phyloP scores from a whole-genome alignment of 2,797 vertebrate species.

The Melanogrammus aeglefinus region DNA sequence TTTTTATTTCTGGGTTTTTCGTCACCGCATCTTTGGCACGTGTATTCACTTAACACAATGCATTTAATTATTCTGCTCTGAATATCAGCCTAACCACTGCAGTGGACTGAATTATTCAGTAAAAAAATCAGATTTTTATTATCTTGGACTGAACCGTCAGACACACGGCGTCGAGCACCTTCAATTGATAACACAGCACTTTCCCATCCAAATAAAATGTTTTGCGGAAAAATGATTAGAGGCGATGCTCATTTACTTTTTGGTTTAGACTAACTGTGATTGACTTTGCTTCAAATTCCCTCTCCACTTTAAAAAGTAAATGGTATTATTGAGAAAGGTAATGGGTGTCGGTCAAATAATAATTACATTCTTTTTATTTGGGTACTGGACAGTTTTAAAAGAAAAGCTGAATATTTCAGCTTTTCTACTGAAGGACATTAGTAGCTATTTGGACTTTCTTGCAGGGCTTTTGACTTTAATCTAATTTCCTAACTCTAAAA shows the following conservation, averaged over 20 bases:
- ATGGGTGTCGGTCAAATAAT: neutral
- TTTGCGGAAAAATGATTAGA: neutral
- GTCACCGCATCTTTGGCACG: neutral
- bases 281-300: neutral
- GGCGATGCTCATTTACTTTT: neutral
- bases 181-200: neutral
- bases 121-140: no score
- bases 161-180: neutral
- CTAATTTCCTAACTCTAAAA: neutral
- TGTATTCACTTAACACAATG: neutral
- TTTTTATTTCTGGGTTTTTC: conserved; percentile 25
- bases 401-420: neutral
- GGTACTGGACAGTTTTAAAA: neutral
- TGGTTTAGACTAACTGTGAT: neutral
- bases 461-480: no score
- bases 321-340: neutral
- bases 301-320: neutral
- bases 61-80: neutral
- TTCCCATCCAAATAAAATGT: neutral
- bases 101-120: neutral
- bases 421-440: neutral
- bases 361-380: neutral
- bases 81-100: neutral
- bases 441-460: neutral
- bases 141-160: no score